Conservation (phyloP, 2,888 invertebrate genomes). For the Thymelicus lineola region DNA sequence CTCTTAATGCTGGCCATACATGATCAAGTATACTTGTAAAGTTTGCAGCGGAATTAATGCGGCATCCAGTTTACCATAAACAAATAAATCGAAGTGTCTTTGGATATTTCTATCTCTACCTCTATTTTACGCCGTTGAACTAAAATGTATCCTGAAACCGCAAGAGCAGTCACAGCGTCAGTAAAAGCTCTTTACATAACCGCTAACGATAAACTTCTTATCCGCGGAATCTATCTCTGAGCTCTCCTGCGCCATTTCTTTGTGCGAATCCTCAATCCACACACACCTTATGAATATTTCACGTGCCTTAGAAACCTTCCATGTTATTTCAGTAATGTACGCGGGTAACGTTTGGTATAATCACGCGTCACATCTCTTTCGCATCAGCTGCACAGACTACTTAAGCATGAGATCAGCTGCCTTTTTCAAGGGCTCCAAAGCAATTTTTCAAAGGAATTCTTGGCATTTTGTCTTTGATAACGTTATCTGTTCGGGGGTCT, state of each 20-base stretch:
- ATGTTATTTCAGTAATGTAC: constrained; percentile 38
- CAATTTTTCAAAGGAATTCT: background rate
- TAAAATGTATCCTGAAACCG: background rate
- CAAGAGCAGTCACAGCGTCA: background rate
- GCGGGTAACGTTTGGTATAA: constrained; percentile 8
- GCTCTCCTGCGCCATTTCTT: background rate
- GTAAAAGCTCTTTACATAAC: constrained; percentile 13
- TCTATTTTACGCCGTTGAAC: background rate
- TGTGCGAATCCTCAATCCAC: constrained; percentile 48
- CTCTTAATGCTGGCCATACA: too few relatives aligned
- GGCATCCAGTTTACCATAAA: too few relatives aligned
- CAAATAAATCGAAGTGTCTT: too few relatives aligned
- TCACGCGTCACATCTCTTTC: constrained; percentile 10
- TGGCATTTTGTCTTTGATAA: constrained; percentile 12
- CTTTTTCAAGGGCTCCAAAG: too few relatives aligned
- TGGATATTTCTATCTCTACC: too few relatives aligned
- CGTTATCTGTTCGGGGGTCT: background rate
- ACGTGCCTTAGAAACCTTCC: constrained; percentile 41
- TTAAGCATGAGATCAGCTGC: too few relatives aligned
- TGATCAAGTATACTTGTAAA: too few relatives aligned
- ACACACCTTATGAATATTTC: constrained; percentile 60
- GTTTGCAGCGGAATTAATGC: too few relatives aligned
- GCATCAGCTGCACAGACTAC: background rate
- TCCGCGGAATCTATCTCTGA: background rate
- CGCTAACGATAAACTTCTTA: constrained; percentile 15